A percentile compares a stretch with the other conserved stretches of the same genome.
These are phyloP conservation scores for Prenolepis imparis DNA, from an alignment of 2,888 invertebrate species.

Conservation along the genomic window DNA sequence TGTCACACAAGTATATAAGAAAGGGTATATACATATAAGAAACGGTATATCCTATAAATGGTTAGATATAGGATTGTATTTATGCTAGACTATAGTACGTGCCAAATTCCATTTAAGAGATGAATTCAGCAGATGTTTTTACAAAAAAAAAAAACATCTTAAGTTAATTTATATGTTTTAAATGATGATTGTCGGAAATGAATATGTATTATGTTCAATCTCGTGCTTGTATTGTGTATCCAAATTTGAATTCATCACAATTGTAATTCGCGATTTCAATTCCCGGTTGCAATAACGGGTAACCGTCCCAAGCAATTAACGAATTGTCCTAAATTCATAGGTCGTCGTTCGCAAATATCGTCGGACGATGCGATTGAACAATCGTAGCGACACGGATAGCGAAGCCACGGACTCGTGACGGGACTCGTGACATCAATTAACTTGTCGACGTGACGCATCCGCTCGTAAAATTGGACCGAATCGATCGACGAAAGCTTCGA, in stretches of 20 bases:
- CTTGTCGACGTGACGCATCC: background rate
- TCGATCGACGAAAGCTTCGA: constrained; percentile 10
- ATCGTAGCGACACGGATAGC: background rate
- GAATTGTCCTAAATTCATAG: constrained; percentile 18
- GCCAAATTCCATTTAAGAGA: background rate
- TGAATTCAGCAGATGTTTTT: background rate
- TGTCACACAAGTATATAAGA: background rate
- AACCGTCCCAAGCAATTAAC: constrained; percentile 6
- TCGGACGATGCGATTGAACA: background rate
- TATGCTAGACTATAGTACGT: background rate
- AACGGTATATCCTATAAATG: background rate
- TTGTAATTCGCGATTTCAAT: background rate
- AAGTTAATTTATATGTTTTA: constrained; percentile 3
- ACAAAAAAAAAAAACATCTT: background rate
- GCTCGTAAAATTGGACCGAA: background rate
- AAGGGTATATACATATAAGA: constrained; percentile 10
- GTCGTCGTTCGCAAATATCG: background rate
- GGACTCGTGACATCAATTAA: background rate
- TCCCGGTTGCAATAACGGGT: constrained; percentile 5
- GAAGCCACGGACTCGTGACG: background rate
- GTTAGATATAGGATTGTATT: constrained; percentile 2
- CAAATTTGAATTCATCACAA: background rate
- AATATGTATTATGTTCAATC: background rate
- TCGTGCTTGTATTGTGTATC: background rate
- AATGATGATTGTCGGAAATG: background rate